These are phyloP conservation scores for Gallinago undulata DNA, from an alignment of 2,113 vertebrate genomes.

Conservation along the genomic window DNA sequence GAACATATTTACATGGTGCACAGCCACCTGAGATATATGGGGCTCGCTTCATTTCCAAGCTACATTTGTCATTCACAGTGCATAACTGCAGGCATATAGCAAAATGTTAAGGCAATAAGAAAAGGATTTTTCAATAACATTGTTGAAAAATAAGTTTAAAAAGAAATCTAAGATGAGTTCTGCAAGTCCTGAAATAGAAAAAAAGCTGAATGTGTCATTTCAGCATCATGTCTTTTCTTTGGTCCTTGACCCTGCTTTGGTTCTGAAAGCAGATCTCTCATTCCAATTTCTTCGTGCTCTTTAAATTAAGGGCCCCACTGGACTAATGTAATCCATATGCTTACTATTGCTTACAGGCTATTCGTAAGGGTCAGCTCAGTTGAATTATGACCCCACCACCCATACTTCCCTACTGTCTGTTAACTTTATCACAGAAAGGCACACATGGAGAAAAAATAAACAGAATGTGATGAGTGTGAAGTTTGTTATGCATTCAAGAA, in stretches of 20 bases:
- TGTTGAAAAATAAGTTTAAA: slow-evolving; percentile 21
- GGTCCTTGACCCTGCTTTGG: neutral
- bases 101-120: neutral
- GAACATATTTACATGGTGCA: neutral
- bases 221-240: slow-evolving; percentile 12
- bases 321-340: slow-evolving; percentile 62
- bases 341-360: neutral
- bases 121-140: neutral
- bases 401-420: neutral
- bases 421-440: neutral
- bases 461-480: neutral
- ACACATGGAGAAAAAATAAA: neutral
- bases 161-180: neutral
- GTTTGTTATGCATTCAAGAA: neutral
- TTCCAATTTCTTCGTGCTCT: slow-evolving; percentile 17
- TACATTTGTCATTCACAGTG: neutral
- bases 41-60: neutral
- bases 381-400: slow-evolving; percentile 3
- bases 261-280: slow-evolving; percentile 47
- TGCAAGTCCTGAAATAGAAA: neutral
- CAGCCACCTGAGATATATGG: slow-evolving; percentile 8
- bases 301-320: slow-evolving; percentile 40
- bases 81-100: neutral
- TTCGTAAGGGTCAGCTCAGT: slow-evolving; percentile 14
- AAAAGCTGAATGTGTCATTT: neutral